Evolutionary conservation across 2,797 vertebrate species (phyloP), one percentile per base, ranked within the genome.

Genomic region (Aldrovandia affinis): DNA sequence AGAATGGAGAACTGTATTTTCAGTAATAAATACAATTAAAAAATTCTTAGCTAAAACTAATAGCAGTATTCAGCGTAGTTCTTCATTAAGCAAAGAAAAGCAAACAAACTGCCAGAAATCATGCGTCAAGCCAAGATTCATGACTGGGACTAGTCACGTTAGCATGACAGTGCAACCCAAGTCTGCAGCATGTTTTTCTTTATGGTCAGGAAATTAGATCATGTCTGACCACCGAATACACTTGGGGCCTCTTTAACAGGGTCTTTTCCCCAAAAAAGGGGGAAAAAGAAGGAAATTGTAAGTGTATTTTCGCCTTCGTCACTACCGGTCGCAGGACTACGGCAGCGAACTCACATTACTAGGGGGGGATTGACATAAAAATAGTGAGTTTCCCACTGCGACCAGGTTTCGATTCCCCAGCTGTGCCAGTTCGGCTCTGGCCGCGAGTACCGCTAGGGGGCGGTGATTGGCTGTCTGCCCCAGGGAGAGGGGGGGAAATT

Each of bases 151-250:
- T 30, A 30, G 77, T 14, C 77, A 52, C 14, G 25, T 28, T 78
- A 50, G 22, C 42, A 78, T 52, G 47, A 79, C 44, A 15, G 30
- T 28, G 42, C 15, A 7, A 77, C 39, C 25, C 73, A 77, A 22
- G 42, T 18, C 42, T 77, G 73, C 73, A 22, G 70, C 28, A 42
- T 44, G 70, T 44, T 25, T 2, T 22, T 15, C 36, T 75, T 75
- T 25, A 75, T 14, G 3, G 33, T 28, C 22, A 42, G 39, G 42
- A 3, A 20, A 75, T 77, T 77, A 77, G 39, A 77, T 47, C 39
- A 47, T 77, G 39, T 77, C 73, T 77, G 73, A 44, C 39, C 39
- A 47, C 7, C 33, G 33, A 77, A 77, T 47, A 77, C 73, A 77
- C 22, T 25, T 77, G 39, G 68, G 68, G 68, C 42, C 73, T 77